Evolutionary conservation across 2,888 invertebrate genomes (phyloP), one percentile per base, ranked within the genome.

Genomic region (Ophioninae sp.): DNA sequence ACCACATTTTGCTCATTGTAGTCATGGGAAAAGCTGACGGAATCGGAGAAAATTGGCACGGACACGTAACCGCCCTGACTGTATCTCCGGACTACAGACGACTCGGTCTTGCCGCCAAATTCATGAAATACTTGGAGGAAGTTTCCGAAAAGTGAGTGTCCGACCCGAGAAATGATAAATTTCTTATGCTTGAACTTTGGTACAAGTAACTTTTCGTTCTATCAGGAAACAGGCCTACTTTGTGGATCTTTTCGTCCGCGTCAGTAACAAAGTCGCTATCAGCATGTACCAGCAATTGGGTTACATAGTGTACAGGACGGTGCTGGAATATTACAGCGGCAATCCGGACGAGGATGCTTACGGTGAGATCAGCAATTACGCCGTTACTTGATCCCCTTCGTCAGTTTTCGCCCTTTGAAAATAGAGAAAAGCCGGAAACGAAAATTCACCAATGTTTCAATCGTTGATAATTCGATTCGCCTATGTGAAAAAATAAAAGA

Each of bases 11-110:
- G 13, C 17, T 50, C 50, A 50, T 17, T 95, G 85, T 91, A 99
- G 99, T 99, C 76, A 99, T 99, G 99, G 99, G 99, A 57, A 99
- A 99, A 94, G 97, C 99, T 0, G 99, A 99, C 94, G 99, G 99
- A 0, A 96, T 96, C 87, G 96, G 97, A 73, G 98, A 99, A 88
- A 97, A 98, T 91, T 99, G 99, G 99, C 99, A 99, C 94, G 99
- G 99, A 0, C 99, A 99, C 94, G 99, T 99, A 10, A 99, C 99
- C 64, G 99, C 99, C 1, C 94, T 99, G 57, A 99, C 99, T 7
- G 99, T 99, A 1, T 97, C 99, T 6, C 98, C 99, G 0, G 97
- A 98, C 91, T 99, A 97, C 91, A 94, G 99, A 89, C 95, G 99
- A 87, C 93, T 99, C 13, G 99, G 99, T 1, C 94, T 99, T 75